Evolutionary conservation across 2,888 invertebrate genomes (phyloP).

Genomic region (Leucania comma): DNA sequence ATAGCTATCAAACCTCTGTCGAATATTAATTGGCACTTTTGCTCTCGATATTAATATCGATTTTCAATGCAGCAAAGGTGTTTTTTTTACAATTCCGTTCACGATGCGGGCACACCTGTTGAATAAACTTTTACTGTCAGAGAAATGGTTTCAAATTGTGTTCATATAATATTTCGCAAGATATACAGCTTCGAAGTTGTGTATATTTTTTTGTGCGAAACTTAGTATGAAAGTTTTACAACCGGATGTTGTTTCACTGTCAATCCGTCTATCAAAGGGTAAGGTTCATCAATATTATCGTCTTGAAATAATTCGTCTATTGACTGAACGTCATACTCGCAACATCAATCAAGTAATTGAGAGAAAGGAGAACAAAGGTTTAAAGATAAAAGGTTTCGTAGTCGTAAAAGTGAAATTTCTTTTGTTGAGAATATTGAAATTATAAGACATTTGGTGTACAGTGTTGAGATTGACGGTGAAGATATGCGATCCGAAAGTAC

Average conservation of each 20-base stretch:
- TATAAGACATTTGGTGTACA: constrained; percentile 60
- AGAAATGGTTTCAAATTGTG: constrained; percentile 56
- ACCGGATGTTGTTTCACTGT: constrained; percentile 55
- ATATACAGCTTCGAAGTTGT: constrained; percentile 60
- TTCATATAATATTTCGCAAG: constrained; percentile 33
- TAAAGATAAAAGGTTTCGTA: constrained; percentile 54
- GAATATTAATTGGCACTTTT: constrained; percentile 62
- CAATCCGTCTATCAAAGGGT: constrained; percentile 59
- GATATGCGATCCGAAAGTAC: constrained; percentile 62
- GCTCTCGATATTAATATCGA: constrained; percentile 57
- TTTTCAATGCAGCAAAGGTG: constrained; percentile 53
- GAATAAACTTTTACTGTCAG: constrained; percentile 38
- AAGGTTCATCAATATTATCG: constrained; percentile 54
- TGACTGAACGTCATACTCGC: constrained; percentile 40
- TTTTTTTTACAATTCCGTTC: constrained; percentile 37
- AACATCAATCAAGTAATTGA: constrained; percentile 64
- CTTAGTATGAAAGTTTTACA: constrained; percentile 67
- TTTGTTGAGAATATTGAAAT: constrained; percentile 65
- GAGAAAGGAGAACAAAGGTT: constrained; percentile 65
- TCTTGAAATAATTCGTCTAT: constrained; percentile 61
- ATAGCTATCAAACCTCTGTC: constrained; percentile 56
- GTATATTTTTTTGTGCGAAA: constrained; percentile 65
- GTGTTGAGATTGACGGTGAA: constrained; percentile 55
- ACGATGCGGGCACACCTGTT: constrained; percentile 45
- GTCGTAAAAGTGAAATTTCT: constrained; percentile 66